Conservation (phyloP, 2,797 vertebrate species). For the Chaetophractus vellerosus region DNA sequence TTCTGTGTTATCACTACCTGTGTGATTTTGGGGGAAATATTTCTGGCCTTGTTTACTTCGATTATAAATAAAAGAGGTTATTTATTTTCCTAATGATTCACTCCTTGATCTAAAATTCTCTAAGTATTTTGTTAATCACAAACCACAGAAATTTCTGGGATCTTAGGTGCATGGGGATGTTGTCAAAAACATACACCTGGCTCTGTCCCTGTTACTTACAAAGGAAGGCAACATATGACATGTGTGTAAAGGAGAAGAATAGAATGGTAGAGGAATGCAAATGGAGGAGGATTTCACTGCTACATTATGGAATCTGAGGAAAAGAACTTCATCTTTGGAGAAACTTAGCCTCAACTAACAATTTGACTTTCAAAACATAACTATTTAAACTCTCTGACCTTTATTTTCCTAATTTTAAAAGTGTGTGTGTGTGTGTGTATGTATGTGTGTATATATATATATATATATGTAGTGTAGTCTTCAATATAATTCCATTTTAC, state of each 20-base stretch:
- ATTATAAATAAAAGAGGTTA: background rate
- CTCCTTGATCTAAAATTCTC: slow-evolving; percentile 20
- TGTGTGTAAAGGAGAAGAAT: background rate
- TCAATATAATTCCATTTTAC: too few species aligned
- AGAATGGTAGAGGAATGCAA: background rate
- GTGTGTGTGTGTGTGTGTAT: too few species aligned
- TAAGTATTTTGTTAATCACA: background rate
- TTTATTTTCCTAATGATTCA: background rate
- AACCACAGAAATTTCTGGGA: background rate
- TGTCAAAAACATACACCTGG: background rate
- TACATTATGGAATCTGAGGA: background rate
- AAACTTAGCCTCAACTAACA: background rate
- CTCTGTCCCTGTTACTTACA: background rate
- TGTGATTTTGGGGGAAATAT: background rate
- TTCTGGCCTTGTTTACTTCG: background rate
- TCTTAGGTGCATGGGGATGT: background rate
- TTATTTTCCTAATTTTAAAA: slow-evolving; percentile 12
- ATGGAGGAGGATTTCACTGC: background rate
- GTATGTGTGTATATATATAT: too few species aligned
- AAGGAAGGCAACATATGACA: background rate
- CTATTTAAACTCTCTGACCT: background rate
- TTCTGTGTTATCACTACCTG: background rate
- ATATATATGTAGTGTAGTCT: too few species aligned
- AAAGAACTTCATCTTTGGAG: background rate
- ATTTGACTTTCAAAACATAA: background rate